Conservation (phyloP, 2,888 invertebrate species). For the Melinaea marsaeus region DNA sequence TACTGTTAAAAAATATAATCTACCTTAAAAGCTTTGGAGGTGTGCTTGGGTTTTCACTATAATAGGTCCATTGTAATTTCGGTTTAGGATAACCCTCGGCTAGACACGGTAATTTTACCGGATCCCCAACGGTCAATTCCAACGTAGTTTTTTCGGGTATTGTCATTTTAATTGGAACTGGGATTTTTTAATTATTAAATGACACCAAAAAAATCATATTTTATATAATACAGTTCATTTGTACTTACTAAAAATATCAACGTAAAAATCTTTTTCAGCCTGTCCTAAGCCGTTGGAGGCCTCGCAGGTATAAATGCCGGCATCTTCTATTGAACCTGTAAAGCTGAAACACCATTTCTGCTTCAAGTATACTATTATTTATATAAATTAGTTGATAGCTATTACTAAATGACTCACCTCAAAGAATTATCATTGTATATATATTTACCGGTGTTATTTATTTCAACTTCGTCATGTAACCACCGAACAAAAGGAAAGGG, state of each 20-base stretch:
- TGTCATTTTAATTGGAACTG: conserved; percentile 38
- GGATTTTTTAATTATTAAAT: conserved; percentile 17
- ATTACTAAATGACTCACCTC: conserved; percentile 34
- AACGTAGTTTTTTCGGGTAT: conserved; percentile 34
- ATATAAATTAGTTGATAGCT: not conserved
- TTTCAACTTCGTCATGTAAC: conserved; percentile 35
- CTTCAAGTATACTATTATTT: no score
- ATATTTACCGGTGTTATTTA: conserved; percentile 29
- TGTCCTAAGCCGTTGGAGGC: conserved; percentile 41
- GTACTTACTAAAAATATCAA: conserved; percentile 42
- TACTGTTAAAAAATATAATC: conserved; percentile 1
- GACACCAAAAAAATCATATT: not conserved
- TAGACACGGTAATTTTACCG: conserved; percentile 38
- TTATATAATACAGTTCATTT: not conserved
- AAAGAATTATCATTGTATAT: conserved; percentile 40
- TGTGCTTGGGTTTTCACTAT: conserved; percentile 5
- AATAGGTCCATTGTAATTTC: conserved; percentile 41
- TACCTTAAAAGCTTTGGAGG: conserved; percentile 34
- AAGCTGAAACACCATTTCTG: conserved; percentile 30
- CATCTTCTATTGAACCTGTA: conserved; percentile 26
- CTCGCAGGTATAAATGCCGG: conserved; percentile 43
- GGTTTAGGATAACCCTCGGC: conserved; percentile 48
- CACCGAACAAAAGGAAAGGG: conserved; percentile 46
- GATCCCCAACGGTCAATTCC: conserved; percentile 34
- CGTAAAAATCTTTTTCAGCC: conserved; percentile 30